Evolutionary conservation across 1,140 invertebrate genomes (phyloP), one percentile per base, ranked within the genome.

Genomic region (Drosophila fuyamai): DNA sequence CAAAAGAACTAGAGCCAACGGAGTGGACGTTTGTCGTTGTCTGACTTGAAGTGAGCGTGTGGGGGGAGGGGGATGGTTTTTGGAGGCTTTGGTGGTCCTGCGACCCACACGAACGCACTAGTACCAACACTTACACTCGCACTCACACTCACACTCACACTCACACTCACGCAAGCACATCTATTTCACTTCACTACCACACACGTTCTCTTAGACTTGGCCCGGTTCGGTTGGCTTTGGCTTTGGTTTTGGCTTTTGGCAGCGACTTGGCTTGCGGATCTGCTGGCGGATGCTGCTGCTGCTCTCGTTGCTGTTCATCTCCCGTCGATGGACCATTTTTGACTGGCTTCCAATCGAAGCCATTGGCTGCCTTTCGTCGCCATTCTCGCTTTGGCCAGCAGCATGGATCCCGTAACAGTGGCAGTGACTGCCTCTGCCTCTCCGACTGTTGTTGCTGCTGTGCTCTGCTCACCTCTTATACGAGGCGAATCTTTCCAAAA

Each of bases 281-380:
- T 43, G 68, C 36, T 71, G 51, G 46, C 71, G 55, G 65, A 55
- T 88, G 74, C 60, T 67, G 70, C 56, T 88, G 74, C 60, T 67
- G 70, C 56, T 62, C 65, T 74, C 67, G 76, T 70, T 83, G 70
- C 77, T 77, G 84, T 83, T 89, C 84, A 89, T 89, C 81, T 81
- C 84, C 70, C 81, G 85, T 79, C 84, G 84, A 81, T 90, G 85
- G 84, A 89, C 84, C 84, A 89, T 89, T 89, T 89, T 84, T 89
- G 85, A 89, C 84, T 89, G 84, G 66, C 74, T 84, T 84, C 77
- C 65, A 79, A 82, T 88, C 68, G 79, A 84, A 89, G 77, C 63
- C 54, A 68, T 78, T 81, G 41, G 58, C 63, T 40, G 63, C 43
- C 35, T 38, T 62, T 46, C 61, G 59, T 32, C 36, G 59, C 35